Conservation (phyloP, 1,140 invertebrate species). For the Vanessa tameamea region DNA sequence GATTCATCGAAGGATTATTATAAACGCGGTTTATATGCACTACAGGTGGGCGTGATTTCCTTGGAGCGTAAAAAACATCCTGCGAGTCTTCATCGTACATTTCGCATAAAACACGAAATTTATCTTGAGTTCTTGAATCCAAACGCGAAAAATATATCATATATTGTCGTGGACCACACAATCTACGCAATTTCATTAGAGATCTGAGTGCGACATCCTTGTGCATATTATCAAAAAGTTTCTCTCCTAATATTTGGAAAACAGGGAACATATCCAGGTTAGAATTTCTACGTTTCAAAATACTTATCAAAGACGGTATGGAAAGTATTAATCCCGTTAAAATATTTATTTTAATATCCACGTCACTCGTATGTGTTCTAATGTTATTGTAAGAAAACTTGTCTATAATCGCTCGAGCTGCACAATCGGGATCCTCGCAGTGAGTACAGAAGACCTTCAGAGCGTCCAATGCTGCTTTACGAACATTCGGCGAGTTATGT, state of each 20-base stretch:
- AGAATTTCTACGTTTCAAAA: constrained; percentile 70
- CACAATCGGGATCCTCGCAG: constrained; percentile 82
- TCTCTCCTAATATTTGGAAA: constrained; percentile 83
- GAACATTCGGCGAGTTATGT: constrained; percentile 87
- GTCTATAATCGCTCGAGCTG: constrained; percentile 83
- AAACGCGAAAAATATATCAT: constrained; percentile 75
- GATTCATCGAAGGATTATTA: constrained; percentile 51
- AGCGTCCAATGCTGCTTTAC: constrained; percentile 87
- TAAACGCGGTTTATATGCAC: constrained; percentile 67
- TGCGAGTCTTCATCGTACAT: constrained; percentile 82
- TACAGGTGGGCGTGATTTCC: constrained; percentile 52
- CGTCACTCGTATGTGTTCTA: constrained; percentile 73
- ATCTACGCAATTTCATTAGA: constrained; percentile 84
- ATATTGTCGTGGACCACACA: constrained; percentile 84
- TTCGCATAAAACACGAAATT: constrained; percentile 85
- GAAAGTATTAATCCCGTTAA: constrained; percentile 85
- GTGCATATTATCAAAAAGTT: constrained; percentile 84
- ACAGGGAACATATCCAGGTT: constrained; percentile 71
- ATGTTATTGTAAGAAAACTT: constrained; percentile 83
- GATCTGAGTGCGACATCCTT: constrained; percentile 86
- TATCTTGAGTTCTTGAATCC: constrained; percentile 81
- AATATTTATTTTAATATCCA: constrained; percentile 83
- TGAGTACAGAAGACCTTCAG: constrained; percentile 85
- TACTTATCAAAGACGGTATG: constrained; percentile 83
- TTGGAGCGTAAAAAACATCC: constrained; percentile 72